These are phyloP conservation scores for Hylaeus anthracinus DNA, from an alignment of 1,140 invertebrate genomes.

Conservation along the genomic window DNA sequence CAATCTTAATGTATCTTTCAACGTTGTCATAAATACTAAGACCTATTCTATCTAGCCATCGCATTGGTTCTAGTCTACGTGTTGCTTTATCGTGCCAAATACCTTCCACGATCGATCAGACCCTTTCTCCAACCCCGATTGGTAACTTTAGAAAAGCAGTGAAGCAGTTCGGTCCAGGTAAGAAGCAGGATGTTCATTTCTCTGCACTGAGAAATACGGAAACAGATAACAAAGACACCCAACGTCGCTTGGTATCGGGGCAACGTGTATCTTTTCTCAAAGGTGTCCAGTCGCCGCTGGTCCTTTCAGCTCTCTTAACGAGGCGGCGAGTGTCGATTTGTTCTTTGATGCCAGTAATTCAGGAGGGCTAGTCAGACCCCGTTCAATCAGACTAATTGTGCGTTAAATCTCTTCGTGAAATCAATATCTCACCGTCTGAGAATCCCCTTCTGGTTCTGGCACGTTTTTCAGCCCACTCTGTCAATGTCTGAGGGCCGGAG, in stretches of 20 bases:
- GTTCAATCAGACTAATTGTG: conserved; percentile 73
- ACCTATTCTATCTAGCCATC: no score
- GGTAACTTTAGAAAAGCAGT: background rate
- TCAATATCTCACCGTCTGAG: conserved; percentile 62
- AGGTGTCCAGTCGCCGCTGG: conserved; percentile 33
- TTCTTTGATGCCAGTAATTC: conserved; percentile 66
- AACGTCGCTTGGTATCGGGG: background rate
- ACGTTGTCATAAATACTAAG: no score
- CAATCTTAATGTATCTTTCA: no score
- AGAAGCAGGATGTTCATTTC: background rate
- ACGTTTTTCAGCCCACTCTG: background rate
- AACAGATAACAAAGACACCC: conserved; percentile 26
- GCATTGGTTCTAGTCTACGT: no score
- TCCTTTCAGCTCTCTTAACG: conserved; percentile 56
- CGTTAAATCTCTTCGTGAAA: conserved; percentile 71
- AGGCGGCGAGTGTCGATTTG: conserved; percentile 39
- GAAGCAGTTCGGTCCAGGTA: background rate
- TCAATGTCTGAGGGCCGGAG: background rate
- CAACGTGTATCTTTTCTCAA: conserved; percentile 26
- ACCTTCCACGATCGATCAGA: no score
- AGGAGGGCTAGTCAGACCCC: conserved; percentile 25
- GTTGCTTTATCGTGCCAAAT: no score
- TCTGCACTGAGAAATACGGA: background rate
- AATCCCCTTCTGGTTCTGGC: background rate
- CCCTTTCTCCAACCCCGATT: background rate